Base-by-base conservation (phyloP, 37 sponge, comb jelly and placozoan species). In the Geodia barretti region DNA sequence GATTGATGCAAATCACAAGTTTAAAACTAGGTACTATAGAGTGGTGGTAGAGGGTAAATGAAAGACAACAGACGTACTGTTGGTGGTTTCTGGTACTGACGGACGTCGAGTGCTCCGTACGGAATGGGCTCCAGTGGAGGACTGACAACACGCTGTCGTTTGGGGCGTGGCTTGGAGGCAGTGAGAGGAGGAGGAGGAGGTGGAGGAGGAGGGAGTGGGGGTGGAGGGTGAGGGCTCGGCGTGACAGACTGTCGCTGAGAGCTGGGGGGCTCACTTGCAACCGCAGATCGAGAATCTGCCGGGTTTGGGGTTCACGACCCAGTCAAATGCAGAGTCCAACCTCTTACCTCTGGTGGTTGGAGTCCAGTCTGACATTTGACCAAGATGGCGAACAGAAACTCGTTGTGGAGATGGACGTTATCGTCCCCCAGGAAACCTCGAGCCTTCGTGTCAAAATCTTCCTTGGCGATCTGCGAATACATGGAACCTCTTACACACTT, bases 311-410 rank as follows among this genome's bases (percentile, higher is more conserved):
- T 66, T 66, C 28, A n/a, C 30, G 34, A 8, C 3, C 4, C 20
- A 32, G 33, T n/a, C 14, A 24, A 76, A 17, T 21, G 4, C n/a
- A n/a, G n/a, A n/a, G n/a, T n/a, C n/a, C n/a, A n/a, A 19, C 33
- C 25, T 61, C 54, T 84, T 71, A 86, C 72, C 78, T n/a, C n/a
- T n/a, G n/a, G n/a, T 76, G 75, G 68, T 8, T 63, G 59, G 17
- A 36, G 37, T 35, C 74, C 79, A 11, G 81, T 58, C 37, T 95
- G 96, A 73, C 96, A 95, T 42, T 95, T 95, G 14, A 95, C 76
- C 38, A 95, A 70, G 21, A 95, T 82, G 14, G 96, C 96, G 73
- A 95, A 89, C 25, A 95, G 60, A 63, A 95, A 95, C 41, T 95
- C 90, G 68, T 95, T 95, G 80, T 95, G 96, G 25, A 95, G 86